These are phyloP conservation scores for Mamestra configurata DNA, from an alignment of 1,140 invertebrate genomes.

Conservation along the genomic window DNA sequence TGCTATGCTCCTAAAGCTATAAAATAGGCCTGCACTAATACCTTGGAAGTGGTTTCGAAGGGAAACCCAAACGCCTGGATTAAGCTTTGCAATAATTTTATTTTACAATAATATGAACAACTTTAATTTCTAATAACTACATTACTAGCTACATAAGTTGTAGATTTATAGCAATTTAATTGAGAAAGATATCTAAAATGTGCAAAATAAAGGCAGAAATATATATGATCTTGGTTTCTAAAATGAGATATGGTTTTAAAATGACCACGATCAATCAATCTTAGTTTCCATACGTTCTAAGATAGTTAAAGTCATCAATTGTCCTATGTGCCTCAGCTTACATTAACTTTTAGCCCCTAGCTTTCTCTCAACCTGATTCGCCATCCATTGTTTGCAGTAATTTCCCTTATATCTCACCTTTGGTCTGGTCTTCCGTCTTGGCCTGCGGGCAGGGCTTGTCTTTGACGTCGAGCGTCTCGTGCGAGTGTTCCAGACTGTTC, in stretches of 20 bases:
- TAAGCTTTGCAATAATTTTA: not conserved
- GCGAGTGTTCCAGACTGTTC: conserved; percentile 87
- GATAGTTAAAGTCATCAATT: not conserved
- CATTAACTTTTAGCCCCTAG: conserved; percentile 26
- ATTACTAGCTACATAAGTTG: too few relatives aligned
- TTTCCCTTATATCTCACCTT: conserved; percentile 69
- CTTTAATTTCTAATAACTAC: too few relatives aligned
- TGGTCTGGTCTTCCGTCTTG: conserved; percentile 78
- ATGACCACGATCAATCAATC: not conserved
- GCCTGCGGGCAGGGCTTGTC: conserved; percentile 76
- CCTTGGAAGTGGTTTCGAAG: conserved; percentile 13
- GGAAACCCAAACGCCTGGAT: not conserved
- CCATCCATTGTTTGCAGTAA: conserved; percentile 35
- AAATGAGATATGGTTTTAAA: too few relatives aligned
- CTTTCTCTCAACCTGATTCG: conserved; percentile 20
- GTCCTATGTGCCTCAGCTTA: conserved; percentile 6
- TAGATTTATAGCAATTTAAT: too few relatives aligned
- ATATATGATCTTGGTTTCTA: too few relatives aligned
- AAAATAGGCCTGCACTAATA: not conserved
- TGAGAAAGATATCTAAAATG: too few relatives aligned
- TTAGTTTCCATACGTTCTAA: not conserved
- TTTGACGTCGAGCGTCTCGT: conserved; percentile 82
- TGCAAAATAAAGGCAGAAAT: too few relatives aligned
- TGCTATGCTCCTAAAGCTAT: not conserved
- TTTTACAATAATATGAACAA: too few relatives aligned